Conservation (phyloP, 2,888 invertebrate species). For the Sinotaia quadrata region DNA sequence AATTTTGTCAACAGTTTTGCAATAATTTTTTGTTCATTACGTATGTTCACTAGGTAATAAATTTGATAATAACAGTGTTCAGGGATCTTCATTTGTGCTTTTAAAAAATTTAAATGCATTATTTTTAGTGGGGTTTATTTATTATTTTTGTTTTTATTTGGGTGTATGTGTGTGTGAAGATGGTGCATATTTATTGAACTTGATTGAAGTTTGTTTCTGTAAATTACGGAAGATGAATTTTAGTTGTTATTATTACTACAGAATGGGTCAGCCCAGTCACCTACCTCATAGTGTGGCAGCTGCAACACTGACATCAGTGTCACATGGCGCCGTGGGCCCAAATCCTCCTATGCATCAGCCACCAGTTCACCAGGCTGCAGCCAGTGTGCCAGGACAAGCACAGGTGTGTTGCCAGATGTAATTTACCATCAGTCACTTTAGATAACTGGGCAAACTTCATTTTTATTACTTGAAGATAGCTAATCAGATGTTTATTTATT, state of each 20-base stretch:
- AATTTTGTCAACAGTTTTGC: no score
- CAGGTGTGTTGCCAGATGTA: conserved; percentile 37
- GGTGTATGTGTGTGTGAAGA: no score
- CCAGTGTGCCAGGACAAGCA: conserved; percentile 33
- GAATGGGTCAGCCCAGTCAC: conserved; percentile 46
- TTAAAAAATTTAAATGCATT: not conserved
- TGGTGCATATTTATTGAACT: no score
- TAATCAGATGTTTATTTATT: no score
- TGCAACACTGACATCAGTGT: conserved; percentile 13
- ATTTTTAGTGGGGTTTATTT: no score
- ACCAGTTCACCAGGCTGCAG: conserved; percentile 40
- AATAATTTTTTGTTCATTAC: no score
- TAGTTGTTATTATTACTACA: conserved; percentile 73
- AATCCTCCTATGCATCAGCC: conserved; percentile 39
- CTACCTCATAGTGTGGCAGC: conserved; percentile 41
- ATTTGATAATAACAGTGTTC: not conserved
- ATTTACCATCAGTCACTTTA: no score
- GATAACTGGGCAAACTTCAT: no score
- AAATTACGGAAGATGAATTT: conserved; percentile 83
- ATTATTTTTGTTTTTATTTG: no score
- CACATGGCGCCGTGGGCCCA: conserved; percentile 11
- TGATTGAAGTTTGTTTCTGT: not conserved
- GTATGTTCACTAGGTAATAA: not conserved
- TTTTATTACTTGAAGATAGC: no score
- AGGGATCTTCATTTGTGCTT: not conserved